phyloP scores from a whole-genome alignment of 2,797 vertebrate species.

The Melanotaenia trifasciata region DNA sequence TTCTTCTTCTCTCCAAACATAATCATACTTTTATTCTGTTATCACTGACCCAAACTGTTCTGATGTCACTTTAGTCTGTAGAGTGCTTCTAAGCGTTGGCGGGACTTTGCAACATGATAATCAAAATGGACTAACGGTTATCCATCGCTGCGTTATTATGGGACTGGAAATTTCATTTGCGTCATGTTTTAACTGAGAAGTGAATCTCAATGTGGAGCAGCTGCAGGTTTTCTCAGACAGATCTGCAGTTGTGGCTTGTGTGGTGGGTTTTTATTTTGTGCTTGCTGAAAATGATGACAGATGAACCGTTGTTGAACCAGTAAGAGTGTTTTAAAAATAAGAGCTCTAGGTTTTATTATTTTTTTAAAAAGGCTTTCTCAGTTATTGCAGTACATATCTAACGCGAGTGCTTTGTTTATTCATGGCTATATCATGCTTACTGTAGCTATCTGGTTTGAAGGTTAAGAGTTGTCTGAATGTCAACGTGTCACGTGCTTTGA shows the following conservation, averaged over 20 bases:
- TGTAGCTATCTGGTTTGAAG: conserved; percentile 52
- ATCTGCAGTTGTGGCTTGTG: conserved; percentile 47
- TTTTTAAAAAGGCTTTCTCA: conserved; percentile 24
- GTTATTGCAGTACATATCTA: conserved; percentile 54
- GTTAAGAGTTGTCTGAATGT: conserved; percentile 55
- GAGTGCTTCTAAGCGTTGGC: conserved; percentile 41
- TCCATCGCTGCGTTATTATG: conserved; percentile 6
- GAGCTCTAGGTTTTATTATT: conserved; percentile 34
- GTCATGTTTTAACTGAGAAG: conserved; percentile 18
- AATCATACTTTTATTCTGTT: conserved; percentile 45
- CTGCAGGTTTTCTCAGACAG: conserved; percentile 45
- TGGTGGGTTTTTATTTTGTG: conserved; percentile 65
- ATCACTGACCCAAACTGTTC: conserved; percentile 27
- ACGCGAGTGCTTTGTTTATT: conserved; percentile 60
- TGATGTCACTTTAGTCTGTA: conserved; percentile 35
- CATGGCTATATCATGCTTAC: conserved; percentile 47
- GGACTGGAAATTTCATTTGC: conserved; percentile 14
- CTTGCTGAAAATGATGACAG: conserved; percentile 62
- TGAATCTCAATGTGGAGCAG: conserved; percentile 40
- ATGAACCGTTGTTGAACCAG: conserved; percentile 50
- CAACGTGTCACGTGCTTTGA: conserved; percentile 65
- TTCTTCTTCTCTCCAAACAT: not conserved
- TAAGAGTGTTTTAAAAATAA: conserved; percentile 37
- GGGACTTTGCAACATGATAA: conserved; percentile 22
- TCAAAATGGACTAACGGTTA: conserved; percentile 5